Percentiles rank a stretch among this genome's conserved stretches.
Conservation (phyloP, 2,888 invertebrate genomes). For the Balanococcus diminutus region DNA sequence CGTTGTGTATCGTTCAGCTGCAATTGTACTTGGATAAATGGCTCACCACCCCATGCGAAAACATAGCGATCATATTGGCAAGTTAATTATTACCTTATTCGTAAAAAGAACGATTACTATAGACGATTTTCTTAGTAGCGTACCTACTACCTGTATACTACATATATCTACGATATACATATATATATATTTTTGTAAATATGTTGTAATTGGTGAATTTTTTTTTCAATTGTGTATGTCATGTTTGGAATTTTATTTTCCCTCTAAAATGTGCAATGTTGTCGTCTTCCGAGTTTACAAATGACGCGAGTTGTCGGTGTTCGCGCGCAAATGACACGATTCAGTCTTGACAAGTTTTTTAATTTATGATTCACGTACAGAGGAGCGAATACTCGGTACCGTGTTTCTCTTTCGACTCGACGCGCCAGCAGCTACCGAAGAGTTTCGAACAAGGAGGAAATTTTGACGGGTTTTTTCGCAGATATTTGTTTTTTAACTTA, state of each 20-base stretch:
- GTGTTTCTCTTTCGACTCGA: background rate
- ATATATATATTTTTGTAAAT: background rate
- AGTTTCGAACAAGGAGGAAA: background rate
- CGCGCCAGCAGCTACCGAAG: background rate
- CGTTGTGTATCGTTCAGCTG: background rate
- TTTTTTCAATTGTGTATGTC: background rate
- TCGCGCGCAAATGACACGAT: background rate
- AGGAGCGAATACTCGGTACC: background rate
- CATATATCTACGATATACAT: no score
- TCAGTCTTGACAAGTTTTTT: background rate
- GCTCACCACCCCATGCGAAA: background rate
- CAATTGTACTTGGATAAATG: no score
- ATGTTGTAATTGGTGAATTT: conserved; percentile 7
- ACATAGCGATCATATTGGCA: background rate
- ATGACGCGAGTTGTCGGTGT: background rate
- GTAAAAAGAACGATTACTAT: background rate
- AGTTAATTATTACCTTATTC: background rate
- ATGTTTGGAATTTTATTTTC: background rate
- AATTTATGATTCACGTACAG: background rate
- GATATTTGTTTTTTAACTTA: background rate
- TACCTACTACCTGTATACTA: background rate
- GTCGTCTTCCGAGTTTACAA: conserved; percentile 9
- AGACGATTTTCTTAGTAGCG: background rate
- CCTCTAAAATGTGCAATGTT: conserved; percentile 9
- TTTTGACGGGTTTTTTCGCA: background rate